Percentiles rank a stretch among this genome's conserved stretches.
Conservation (phyloP, 2,797 vertebrate species). For the Harpagifer antarcticus region DNA sequence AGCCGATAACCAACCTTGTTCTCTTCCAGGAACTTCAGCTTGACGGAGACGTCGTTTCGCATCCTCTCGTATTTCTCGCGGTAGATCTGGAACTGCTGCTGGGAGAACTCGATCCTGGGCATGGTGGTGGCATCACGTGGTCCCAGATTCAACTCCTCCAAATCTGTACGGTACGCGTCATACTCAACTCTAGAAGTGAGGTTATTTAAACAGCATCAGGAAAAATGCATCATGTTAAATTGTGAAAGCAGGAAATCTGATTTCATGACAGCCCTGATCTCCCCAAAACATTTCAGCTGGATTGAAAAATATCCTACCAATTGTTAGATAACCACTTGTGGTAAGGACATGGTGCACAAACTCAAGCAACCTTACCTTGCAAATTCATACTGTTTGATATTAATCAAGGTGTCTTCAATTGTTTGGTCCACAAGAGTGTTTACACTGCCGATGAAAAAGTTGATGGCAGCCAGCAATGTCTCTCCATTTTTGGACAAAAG, state of each 20-base stretch:
- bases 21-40: conserved; percentile 98
- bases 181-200: conserved; percentile 90
- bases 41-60: conserved; percentile 94
- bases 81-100: conserved; percentile 93
- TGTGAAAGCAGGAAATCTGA: no score
- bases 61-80: conserved; percentile 98
- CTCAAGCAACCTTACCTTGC: conserved; percentile 92
- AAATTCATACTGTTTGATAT: conserved; percentile 97
- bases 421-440: conserved; percentile 98
- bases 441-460: conserved; percentile 96
- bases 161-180: conserved; percentile 96
- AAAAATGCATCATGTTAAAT: neutral
- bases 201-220: conserved; percentile 7
- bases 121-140: conserved; percentile 93
- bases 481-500: conserved; percentile 98
- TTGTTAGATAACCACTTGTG: neutral
- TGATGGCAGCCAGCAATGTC: conserved; percentile 95
- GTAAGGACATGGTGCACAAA: neutral
- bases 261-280: no score
- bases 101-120: conserved; percentile 96
- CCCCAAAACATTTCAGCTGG: no score
- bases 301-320: neutral
- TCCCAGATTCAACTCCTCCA: conserved; percentile 97
- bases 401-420: conserved; percentile 97
- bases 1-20: conserved; percentile 90